These are phyloP conservation scores for Platycheirus rosarum DNA, from an alignment of 2,888 invertebrate genomes.

Conservation along the genomic window DNA sequence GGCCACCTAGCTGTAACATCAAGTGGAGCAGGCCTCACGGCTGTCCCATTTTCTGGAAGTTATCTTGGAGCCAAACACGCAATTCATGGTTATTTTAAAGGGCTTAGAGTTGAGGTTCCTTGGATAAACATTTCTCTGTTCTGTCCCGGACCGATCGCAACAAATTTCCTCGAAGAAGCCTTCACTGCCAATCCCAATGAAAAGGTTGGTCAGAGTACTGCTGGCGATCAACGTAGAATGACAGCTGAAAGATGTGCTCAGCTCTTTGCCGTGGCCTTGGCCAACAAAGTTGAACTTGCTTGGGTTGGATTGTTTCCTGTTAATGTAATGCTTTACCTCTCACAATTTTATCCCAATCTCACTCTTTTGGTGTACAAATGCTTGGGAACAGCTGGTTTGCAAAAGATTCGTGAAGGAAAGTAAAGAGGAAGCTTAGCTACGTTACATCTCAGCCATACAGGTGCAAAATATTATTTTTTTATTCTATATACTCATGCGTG, in stretches of 20 bases:
- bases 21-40: constrained; percentile 88
- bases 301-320: constrained; percentile 89
- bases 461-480: too few species aligned
- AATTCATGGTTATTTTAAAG: constrained; percentile 89
- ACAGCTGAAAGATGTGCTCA: constrained; percentile 85
- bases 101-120: constrained; percentile 84
- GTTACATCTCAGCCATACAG: too few species aligned
- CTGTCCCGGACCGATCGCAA: constrained; percentile 91
- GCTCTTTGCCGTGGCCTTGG: constrained; percentile 85
- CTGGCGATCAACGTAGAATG: constrained; percentile 83
- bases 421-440: too few species aligned
- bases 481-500: too few species aligned
- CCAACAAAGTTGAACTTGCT: constrained; percentile 85
- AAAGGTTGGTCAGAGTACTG: constrained; percentile 81
- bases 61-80: constrained; percentile 91
- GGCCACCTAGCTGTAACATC: constrained; percentile 91
- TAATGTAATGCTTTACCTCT: constrained; percentile 84
- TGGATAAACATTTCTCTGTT: constrained; percentile 87
- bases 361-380: constrained; percentile 78
- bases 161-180: constrained; percentile 87
- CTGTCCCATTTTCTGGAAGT: constrained; percentile 86
- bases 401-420: constrained; percentile 68
- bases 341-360: constrained; percentile 85
- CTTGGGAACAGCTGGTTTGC: constrained; percentile 47
- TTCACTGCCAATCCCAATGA: constrained; percentile 87